Conservation (phyloP, 2,113 vertebrate genomes). For the Calyptommatus sinebrachiatus region DNA sequence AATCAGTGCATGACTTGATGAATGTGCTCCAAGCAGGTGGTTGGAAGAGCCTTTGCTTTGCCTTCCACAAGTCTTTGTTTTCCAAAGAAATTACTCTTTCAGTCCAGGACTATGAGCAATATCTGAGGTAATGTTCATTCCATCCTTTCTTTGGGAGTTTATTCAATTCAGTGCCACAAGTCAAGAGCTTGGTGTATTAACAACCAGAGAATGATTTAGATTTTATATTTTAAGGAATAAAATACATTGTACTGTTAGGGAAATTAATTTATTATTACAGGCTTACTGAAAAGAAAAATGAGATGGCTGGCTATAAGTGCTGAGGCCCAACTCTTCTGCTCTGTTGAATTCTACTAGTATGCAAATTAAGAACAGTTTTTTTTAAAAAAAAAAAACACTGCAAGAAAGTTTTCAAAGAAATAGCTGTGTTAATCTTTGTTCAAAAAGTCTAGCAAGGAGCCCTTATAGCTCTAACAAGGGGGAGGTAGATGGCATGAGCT, state of each 20-base stretch:
- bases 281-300: neutral
- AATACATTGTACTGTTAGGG: neutral
- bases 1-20: slow-evolving; percentile 3
- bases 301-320: neutral
- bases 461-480: too few species aligned
- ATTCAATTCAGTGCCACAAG: neutral
- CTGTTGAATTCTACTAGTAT: neutral
- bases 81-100: neutral
- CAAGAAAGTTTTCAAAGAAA: too few species aligned
- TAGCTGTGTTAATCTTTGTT: too few species aligned
- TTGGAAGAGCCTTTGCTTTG: slow-evolving; percentile 9
- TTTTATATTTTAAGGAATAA: neutral
- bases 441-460: too few species aligned
- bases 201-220: neutral
- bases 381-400: too few species aligned
- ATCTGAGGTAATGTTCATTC: slow-evolving; percentile 12
- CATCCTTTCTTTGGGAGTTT: neutral
- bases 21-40: slow-evolving; percentile 23
- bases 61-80: neutral
- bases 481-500: too few species aligned
- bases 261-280: neutral
- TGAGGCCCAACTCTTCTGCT: neutral
- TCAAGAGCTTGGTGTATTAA: neutral
- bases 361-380: neutral
- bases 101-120: neutral